Evolutionary conservation across 2,888 invertebrate genomes (phyloP), one percentile per base, ranked within the genome.

Genomic region (Trichopoda pennipes): DNA sequence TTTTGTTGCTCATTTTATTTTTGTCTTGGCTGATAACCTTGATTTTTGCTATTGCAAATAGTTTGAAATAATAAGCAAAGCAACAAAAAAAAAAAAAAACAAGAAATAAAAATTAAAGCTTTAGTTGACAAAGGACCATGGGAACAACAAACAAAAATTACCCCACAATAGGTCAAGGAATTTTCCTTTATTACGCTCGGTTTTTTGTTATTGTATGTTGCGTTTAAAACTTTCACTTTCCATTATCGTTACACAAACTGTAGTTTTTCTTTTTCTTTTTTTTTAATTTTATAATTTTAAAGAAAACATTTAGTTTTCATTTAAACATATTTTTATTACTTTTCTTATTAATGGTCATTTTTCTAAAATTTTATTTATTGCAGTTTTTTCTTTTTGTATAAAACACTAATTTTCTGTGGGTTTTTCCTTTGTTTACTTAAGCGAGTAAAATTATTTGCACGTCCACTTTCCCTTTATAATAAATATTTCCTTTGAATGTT

Each of bases 91-190:
- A 35, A 23, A 51, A 3, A 35, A 66, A 3, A 49, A 35, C 19
- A 28, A 19, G 35, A 64, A 53, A 17, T 35, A 55, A 47, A 21
- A 49, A 38, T 42, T 35, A 70, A 47, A 21, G 69, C 35, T 49
- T 61, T n/a, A 69, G 60, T 32, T 74, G 53, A 56, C 63, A 47
- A 64, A 74, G 47, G 47, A 56, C 6, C 12, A 56, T 23, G 68
- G 66, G 42, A 75, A 60, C 21, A 51, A 53, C 42, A 60, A 68
- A 42, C 19, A 74, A 44, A 58, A 75, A 70, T 60, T 73, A 72
- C 55, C 56, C 73, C 78, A 47, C 81, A 82, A 79, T 82, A 82
- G 82, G 82, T 82, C 82, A 82, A 82, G 82, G 82, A 82, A 79
- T 82, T 64, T 58, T 44, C 19, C 44, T 61, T n/a, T 56, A 38